Evolutionary conservation across 2,888 invertebrate genomes (phyloP).

Genomic region (Netelia fuscicornis): DNA sequence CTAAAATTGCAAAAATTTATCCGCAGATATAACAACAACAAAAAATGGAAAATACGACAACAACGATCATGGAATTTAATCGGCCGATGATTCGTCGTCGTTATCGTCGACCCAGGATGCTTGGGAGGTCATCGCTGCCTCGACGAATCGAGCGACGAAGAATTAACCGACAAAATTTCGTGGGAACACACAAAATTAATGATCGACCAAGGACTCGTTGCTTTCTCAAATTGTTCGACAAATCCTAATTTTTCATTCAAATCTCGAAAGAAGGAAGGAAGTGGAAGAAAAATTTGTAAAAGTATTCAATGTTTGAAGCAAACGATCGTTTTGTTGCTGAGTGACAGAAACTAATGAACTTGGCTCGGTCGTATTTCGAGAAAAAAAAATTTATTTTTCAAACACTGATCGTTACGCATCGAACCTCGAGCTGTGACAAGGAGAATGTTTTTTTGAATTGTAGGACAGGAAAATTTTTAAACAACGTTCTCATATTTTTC

Average conservation of each 20-base stretch:
- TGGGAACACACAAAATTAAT: constrained; percentile 4
- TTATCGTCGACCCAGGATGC: constrained; percentile 51
- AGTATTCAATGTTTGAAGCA: not conserved
- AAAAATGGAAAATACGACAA: not conserved
- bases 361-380: not conserved
- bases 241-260: not conserved
- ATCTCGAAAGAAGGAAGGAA: not conserved
- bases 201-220: constrained; percentile 13
- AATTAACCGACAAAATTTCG: constrained; percentile 22
- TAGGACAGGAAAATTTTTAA: constrained; percentile 4
- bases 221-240: constrained; percentile 9
- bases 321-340: constrained; percentile 21
- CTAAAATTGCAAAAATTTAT: not conserved
- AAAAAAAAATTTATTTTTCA: constrained; percentile 21
- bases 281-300: constrained; percentile 3
- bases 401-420: constrained; percentile 2
- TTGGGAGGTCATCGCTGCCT: constrained; percentile 63
- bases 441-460: constrained; percentile 1
- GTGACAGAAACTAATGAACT: constrained; percentile 40
- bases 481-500: constrained; percentile 2
- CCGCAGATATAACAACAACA: not conserved
- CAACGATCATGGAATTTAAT: constrained; percentile 27
- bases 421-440: constrained; percentile 5
- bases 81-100: constrained; percentile 40
- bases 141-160: constrained; percentile 46